Percentiles rank a stretch among this genome's conserved stretches.
phyloP scores from a whole-genome alignment of 2,113 vertebrate species.

The Proteles cristata region DNA sequence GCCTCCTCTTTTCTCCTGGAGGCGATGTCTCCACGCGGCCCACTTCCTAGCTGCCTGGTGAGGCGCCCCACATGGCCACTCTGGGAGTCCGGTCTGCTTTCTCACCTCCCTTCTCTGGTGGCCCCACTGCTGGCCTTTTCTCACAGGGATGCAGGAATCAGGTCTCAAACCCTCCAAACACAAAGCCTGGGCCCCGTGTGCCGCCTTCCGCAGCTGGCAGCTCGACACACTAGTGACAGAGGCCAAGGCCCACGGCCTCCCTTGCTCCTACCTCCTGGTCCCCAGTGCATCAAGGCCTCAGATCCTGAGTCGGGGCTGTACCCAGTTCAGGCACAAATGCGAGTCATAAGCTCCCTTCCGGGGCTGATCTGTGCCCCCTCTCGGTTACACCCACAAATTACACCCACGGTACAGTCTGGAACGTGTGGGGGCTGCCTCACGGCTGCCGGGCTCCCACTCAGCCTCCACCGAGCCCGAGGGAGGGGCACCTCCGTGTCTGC shows the following conservation, averaged over 20 bases:
- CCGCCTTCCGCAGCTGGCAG: neutral
- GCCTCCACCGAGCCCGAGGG: neutral
- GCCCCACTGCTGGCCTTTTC: too few relatives aligned
- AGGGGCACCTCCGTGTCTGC: neutral
- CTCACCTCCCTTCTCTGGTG: too few relatives aligned
- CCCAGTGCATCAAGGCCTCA: rapidly evolving
- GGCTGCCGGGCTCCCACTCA: neutral
- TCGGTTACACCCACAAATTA: rapidly evolving
- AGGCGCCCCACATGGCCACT: too few relatives aligned
- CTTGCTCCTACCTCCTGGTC: neutral
- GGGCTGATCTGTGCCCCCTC: rapidly evolving
- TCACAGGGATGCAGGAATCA: rapidly evolving
- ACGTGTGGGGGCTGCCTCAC: rapidly evolving
- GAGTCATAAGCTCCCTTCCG: too few relatives aligned
- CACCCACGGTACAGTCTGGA: too few relatives aligned
- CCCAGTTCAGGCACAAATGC: neutral
- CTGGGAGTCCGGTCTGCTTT: too few relatives aligned
- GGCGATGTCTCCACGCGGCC: too few relatives aligned
- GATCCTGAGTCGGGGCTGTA: neutral
- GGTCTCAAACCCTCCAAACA: neutral
- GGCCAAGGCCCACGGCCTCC: rapidly evolving
- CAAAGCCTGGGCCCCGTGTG: neutral
- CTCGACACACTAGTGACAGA: rapidly evolving
- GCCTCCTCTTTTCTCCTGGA: too few relatives aligned
- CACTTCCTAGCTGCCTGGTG: too few relatives aligned